Percentiles rank a stretch among this genome's conserved stretches.
These are phyloP conservation scores for Chiroxiphia lanceolata DNA, from an alignment of 2,797 vertebrate species.

Conservation along the genomic window DNA sequence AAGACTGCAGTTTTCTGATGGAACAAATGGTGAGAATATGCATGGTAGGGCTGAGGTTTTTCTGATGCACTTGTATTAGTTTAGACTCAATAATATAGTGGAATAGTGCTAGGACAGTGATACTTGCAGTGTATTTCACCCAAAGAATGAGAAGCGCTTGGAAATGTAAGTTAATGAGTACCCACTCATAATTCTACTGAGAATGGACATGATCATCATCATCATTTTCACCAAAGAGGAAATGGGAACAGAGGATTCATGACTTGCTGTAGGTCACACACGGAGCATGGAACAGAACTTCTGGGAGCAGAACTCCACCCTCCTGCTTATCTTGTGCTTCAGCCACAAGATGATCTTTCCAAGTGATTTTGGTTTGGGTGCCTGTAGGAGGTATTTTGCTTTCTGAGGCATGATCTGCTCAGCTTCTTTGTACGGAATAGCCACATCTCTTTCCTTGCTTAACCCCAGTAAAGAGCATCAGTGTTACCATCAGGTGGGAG, in stretches of 20 bases:
- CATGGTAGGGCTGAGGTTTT: neutral
- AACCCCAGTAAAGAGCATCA: neutral
- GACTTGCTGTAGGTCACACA: conserved; percentile 47
- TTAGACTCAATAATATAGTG: neutral
- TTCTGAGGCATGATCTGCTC: neutral
- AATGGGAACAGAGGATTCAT: conserved; percentile 48
- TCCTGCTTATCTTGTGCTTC: conserved; percentile 32
- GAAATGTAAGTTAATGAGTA: neutral
- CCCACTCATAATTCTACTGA: neutral
- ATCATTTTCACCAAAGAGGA: conserved; percentile 37
- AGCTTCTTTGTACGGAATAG: neutral
- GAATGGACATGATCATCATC: neutral
- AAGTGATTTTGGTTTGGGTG: neutral
- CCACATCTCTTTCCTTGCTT: neutral
- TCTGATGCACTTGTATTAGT: neutral
- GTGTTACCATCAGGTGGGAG: neutral
- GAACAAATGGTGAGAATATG: neutral
- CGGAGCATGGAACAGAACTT: neutral
- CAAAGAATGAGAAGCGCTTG: neutral
- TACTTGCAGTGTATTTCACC: neutral
- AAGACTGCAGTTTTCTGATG: neutral
- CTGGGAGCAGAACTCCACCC: neutral
- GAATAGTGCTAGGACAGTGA: neutral
- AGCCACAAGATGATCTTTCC: neutral
- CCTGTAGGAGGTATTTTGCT: neutral